Percentiles rank a stretch among this genome's conserved stretches.
These are phyloP conservation scores for Propithecus coquereli DNA, from an alignment of 2,113 vertebrate species.

Conservation along the genomic window DNA sequence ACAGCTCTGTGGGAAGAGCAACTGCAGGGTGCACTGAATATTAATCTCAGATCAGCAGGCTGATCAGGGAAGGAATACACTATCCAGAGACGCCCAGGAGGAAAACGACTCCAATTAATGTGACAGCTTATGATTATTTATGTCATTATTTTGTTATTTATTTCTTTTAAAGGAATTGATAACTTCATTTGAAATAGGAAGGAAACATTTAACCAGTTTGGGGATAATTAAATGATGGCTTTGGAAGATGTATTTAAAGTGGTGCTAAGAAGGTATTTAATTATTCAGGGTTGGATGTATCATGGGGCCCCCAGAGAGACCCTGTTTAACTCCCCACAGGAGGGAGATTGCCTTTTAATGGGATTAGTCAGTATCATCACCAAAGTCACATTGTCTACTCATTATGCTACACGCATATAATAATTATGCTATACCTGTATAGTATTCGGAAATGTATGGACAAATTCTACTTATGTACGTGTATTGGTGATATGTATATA, in stretches of 20 bases:
- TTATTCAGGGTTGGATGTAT: slow-evolving; percentile 42
- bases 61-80: neutral
- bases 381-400: neutral
- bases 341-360: slow-evolving; percentile 51
- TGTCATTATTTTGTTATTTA: slow-evolving; percentile 24
- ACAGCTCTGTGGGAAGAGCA: neutral
- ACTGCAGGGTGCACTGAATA: neutral
- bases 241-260: slow-evolving; percentile 40
- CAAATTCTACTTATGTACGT: neutral
- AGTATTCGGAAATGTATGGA: neutral
- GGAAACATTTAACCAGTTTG: slow-evolving; percentile 41
- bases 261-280: slow-evolving; percentile 37
- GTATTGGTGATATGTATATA: neutral
- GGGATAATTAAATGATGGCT: slow-evolving; percentile 24
- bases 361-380: slow-evolving; percentile 31
- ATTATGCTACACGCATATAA: neutral
- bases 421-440: neutral
- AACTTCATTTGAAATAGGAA: slow-evolving; percentile 50
- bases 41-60: slow-evolving; percentile 37
- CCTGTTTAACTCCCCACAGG: slow-evolving; percentile 25
- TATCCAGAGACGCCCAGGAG: neutral
- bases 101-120: slow-evolving; percentile 31
- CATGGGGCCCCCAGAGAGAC: neutral
- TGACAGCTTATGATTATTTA: slow-evolving; percentile 57
- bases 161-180: slow-evolving; percentile 36